phyloP scores from a whole-genome alignment of 2,888 invertebrate species.

The Dysmachus trigonus region DNA sequence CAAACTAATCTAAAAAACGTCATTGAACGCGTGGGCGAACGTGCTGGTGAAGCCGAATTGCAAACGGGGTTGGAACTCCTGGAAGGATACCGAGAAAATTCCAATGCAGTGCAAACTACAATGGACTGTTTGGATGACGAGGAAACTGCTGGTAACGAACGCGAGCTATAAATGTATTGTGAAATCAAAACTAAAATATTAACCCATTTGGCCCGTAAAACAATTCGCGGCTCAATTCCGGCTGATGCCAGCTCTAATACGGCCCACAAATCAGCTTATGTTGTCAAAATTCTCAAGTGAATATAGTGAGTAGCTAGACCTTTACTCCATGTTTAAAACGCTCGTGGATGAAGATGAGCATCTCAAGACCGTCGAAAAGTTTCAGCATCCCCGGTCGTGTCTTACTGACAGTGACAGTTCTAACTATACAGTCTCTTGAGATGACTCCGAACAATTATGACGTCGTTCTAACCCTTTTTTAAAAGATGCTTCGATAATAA shows the following conservation, averaged over 20 bases:
- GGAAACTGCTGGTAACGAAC: neutral
- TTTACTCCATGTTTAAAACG: neutral
- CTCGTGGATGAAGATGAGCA: neutral
- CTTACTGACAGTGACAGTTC: neutral
- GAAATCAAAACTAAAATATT: neutral
- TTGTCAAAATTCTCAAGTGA: neutral
- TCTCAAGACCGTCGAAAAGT: neutral
- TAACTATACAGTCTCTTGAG: neutral
- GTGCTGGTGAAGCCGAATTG: neutral
- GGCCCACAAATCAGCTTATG: neutral
- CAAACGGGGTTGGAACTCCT: neutral
- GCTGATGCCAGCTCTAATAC: neutral
- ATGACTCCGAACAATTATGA: neutral
- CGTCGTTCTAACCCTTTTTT: no score
- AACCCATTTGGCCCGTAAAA: neutral
- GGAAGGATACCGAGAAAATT: neutral
- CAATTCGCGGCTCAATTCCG: neutral
- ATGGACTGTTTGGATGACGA: conserved; percentile 3
- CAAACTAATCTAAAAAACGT: neutral
- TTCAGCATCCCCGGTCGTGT: neutral
- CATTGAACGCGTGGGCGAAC: neutral
- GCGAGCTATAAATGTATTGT: neutral
- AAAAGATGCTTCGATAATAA: no score
- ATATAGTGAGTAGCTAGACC: neutral
- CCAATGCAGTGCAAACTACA: neutral